Conservation (phyloP, 1,140 invertebrate genomes). For the Caenorhabditis briggsae region DNA sequence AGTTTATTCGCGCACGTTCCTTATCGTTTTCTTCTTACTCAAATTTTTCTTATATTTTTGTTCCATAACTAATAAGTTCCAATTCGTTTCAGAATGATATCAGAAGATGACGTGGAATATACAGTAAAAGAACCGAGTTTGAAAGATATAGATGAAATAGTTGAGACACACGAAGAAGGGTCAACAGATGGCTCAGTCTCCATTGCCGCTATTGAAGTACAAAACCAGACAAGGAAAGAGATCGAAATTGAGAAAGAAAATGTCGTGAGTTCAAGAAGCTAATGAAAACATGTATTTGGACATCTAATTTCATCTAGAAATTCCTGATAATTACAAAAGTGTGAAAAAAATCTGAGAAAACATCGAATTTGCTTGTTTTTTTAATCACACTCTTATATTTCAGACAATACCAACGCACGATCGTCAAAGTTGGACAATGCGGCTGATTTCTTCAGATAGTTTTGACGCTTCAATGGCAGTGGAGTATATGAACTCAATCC, state of each 20-base stretch:
- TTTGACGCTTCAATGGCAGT: conserved; percentile 37
- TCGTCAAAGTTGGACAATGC: conserved; percentile 42
- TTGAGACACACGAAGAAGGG: neutral
- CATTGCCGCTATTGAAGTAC: no score
- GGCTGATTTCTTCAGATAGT: conserved; percentile 26
- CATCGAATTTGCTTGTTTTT: neutral
- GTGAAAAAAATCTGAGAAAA: neutral
- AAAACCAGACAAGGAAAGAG: neutral
- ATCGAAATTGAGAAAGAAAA: conserved; percentile 31
- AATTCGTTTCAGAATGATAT: conserved; percentile 9
- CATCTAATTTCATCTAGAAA: neutral
- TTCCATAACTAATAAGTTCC: neutral
- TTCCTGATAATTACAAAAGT: no score
- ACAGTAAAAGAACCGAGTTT: conserved; percentile 13
- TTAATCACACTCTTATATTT: neutral
- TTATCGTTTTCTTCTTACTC: neutral
- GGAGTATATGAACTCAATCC: conserved; percentile 22
- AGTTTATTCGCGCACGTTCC: neutral
- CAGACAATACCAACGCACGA: conserved; percentile 36
- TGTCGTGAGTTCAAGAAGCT: neutral
- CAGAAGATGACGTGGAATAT: conserved; percentile 7
- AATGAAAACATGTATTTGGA: neutral
- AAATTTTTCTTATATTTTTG: no score
- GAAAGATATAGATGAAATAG: neutral
- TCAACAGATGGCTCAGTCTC: neutral